phyloP scores from a whole-genome alignment of 2,888 invertebrate species.

The Drosophila greeni region DNA sequence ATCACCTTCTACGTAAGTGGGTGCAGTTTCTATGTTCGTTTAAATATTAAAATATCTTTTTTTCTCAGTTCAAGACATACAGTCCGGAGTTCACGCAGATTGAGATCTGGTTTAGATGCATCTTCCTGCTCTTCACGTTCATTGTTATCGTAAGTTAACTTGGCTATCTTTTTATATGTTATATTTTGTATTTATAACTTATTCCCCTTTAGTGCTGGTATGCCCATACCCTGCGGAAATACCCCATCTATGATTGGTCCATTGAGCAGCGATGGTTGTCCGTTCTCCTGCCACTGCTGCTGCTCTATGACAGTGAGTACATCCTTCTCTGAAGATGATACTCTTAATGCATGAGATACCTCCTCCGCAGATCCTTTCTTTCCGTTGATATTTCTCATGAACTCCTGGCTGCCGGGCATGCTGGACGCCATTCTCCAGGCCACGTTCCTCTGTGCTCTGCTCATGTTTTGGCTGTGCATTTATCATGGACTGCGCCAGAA shows the following conservation, averaged over 20 bases:
- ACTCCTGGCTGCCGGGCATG: slow-evolving; percentile 95
- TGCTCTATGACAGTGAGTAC: slow-evolving; percentile 93
- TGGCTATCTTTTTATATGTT: background rate
- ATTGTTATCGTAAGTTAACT: slow-evolving; percentile 86
- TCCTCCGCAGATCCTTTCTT: slow-evolving; percentile 90
- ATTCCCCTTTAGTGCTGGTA: slow-evolving; percentile 89
- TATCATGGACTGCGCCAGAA: slow-evolving; percentile 97
- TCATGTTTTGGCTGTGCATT: slow-evolving; percentile 96
- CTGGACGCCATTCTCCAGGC: slow-evolving; percentile 94
- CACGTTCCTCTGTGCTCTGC: slow-evolving; percentile 90
- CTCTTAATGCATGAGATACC: background rate
- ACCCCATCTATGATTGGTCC: slow-evolving; percentile 95
- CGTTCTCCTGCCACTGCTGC: slow-evolving; percentile 88
- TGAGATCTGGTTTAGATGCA: slow-evolving; percentile 97
- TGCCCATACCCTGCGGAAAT: slow-evolving; percentile 91
- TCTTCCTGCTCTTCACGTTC: slow-evolving; percentile 93
- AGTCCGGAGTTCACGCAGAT: slow-evolving; percentile 97
- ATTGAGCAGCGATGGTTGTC: slow-evolving; percentile 99
- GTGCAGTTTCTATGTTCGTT: too few relatives aligned
- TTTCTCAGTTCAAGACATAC: slow-evolving; percentile 93
- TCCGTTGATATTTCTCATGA: slow-evolving; percentile 91
- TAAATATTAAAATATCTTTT: background rate
- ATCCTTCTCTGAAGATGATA: background rate
- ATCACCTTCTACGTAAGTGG: slow-evolving; percentile 90
- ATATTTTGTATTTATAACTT: background rate